phyloP scores from a whole-genome alignment of 2,888 invertebrate genomes.

The Zygaena filipendulae region DNA sequence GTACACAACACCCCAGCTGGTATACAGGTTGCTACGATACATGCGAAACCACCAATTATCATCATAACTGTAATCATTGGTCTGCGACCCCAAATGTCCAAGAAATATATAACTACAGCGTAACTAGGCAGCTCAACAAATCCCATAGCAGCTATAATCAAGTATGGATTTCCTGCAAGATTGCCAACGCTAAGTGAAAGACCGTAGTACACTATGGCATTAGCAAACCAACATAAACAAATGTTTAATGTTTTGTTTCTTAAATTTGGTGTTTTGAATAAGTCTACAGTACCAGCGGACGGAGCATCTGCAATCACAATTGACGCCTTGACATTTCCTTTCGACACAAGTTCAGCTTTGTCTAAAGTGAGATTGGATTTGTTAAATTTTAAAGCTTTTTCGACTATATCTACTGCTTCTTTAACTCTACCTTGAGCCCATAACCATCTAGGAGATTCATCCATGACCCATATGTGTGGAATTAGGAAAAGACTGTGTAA shows the following conservation, averaged over 20 bases:
- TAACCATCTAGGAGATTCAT: slow-evolving; percentile 89
- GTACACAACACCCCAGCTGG: slow-evolving; percentile 71
- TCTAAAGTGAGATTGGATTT: slow-evolving; percentile 72
- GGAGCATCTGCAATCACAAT: slow-evolving; percentile 41
- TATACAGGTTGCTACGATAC: slow-evolving; percentile 77
- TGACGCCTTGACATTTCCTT: slow-evolving; percentile 58
- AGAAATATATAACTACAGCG: slow-evolving; percentile 73
- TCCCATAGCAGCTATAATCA: slow-evolving; percentile 81
- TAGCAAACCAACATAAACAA: slow-evolving; percentile 90
- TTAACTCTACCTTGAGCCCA: slow-evolving; percentile 83
- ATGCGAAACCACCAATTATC: slow-evolving; percentile 82
- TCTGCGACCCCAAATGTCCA: slow-evolving; percentile 81
- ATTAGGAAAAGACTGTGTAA: slow-evolving; percentile 78
- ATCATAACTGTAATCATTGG: slow-evolving; percentile 80
- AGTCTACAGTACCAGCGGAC: slow-evolving; percentile 72
- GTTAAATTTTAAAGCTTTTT: slow-evolving; percentile 81
- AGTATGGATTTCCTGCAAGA: slow-evolving; percentile 83
- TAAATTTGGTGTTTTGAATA: slow-evolving; percentile 84
- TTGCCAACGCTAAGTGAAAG: slow-evolving; percentile 83
- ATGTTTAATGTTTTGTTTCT: slow-evolving; percentile 83
- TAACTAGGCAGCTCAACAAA: slow-evolving; percentile 87
- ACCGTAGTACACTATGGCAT: slow-evolving; percentile 87
- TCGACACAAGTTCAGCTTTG: slow-evolving; percentile 73
- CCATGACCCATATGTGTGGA: slow-evolving; percentile 89
- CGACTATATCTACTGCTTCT: slow-evolving; percentile 80